Percentiles rank a stretch among this genome's conserved stretches.
phyloP scores from a whole-genome alignment of 2,888 invertebrate genomes.

The Watsonalla cultraria region DNA sequence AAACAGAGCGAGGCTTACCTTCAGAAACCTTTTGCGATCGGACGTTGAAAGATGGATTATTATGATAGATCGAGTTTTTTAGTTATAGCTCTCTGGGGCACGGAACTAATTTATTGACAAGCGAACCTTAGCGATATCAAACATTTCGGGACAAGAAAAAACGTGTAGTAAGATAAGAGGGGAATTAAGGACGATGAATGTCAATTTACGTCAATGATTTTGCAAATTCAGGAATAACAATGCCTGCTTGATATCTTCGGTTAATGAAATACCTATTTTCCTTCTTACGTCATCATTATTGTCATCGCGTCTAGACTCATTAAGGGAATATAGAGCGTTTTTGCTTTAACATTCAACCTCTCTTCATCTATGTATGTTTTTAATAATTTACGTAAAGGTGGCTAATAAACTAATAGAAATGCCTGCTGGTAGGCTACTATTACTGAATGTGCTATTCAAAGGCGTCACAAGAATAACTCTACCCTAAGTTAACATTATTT shows the following conservation, averaged over 20 bases:
- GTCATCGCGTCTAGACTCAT: too few species aligned
- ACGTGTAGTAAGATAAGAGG: background rate
- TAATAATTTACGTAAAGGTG: too few species aligned
- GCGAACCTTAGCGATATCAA: conserved; percentile 11
- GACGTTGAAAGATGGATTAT: conserved; percentile 44
- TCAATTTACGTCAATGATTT: background rate
- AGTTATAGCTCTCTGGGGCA: conserved; percentile 25
- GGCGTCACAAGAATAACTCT: too few species aligned
- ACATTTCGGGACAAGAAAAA: background rate
- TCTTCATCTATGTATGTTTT: too few species aligned
- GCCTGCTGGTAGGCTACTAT: too few species aligned
- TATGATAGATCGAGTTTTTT: conserved; percentile 45
- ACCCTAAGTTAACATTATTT: too few species aligned
- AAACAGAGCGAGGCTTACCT: conserved; percentile 25
- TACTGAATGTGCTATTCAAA: too few species aligned
- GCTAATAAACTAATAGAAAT: too few species aligned
- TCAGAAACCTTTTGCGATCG: conserved; percentile 29
- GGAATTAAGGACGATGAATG: background rate
- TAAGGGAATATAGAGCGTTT: too few species aligned
- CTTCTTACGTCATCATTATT: too few species aligned
- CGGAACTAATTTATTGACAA: conserved; percentile 35
- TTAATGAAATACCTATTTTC: too few species aligned
- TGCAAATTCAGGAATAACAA: background rate
- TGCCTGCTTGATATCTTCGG: background rate
- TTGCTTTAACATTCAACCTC: too few species aligned